Evolutionary conservation across 2,113 vertebrate species (phyloP).

Genomic region (Vulpes lagopus): DNA sequence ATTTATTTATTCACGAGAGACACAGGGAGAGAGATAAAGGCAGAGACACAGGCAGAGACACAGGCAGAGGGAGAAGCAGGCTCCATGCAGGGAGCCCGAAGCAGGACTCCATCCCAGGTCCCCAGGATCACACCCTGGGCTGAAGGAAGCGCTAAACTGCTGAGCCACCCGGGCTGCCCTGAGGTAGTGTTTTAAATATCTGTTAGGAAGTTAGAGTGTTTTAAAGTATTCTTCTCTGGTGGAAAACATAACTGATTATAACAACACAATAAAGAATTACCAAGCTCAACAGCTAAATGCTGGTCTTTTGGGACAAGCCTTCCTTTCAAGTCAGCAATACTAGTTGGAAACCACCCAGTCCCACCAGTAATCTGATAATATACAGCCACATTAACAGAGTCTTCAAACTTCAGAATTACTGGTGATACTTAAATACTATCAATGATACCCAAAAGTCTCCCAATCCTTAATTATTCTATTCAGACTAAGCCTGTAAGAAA

Average conservation of each 20-base stretch:
- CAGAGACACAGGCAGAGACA: too few relatives aligned
- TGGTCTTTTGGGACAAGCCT: neutral
- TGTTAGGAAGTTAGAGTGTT: neutral
- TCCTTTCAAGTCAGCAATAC: neutral
- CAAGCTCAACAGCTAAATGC: neutral
- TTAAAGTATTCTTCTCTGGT: neutral
- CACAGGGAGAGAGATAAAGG: too few relatives aligned
- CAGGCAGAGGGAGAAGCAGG: too few relatives aligned
- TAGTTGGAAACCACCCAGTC: neutral
- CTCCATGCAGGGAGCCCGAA: too few relatives aligned
- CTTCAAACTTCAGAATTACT: neutral
- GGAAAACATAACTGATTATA: neutral
- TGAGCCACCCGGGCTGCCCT: too few relatives aligned
- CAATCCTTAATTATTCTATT: neutral
- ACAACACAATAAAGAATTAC: neutral
- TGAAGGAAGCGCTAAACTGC: too few relatives aligned
- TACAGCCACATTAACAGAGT: neutral
- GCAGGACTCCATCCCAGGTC: too few relatives aligned
- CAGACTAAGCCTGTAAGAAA: neutral
- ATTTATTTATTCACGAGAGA: too few relatives aligned
- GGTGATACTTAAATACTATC: neutral
- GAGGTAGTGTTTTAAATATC: neutral
- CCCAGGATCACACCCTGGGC: too few relatives aligned
- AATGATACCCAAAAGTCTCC: neutral
- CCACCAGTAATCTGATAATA: neutral